phyloP scores from a whole-genome alignment of 2,113 vertebrate species.

The Ranitomeya imitator region DNA sequence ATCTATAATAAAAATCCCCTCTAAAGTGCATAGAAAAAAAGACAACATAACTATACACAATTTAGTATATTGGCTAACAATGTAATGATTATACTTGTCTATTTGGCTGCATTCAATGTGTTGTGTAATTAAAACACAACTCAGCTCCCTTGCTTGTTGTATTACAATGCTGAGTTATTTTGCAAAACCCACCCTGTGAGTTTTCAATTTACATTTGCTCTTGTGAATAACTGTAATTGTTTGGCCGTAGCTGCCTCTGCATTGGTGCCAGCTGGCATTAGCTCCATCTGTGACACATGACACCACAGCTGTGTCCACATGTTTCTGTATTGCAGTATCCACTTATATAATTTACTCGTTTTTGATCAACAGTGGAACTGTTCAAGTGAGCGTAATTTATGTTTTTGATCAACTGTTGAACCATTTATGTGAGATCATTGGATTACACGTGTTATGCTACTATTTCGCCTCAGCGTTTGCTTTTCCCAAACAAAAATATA shows the following conservation, averaged over 20 bases:
- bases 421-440: slow-evolving; percentile 85
- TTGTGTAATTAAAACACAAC: slow-evolving; percentile 73
- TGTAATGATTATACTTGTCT: not conserved
- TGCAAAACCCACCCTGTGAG: slow-evolving; percentile 80
- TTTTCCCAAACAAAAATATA: slow-evolving; percentile 65
- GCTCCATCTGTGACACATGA: slow-evolving; percentile 84
- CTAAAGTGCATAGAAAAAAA: not conserved
- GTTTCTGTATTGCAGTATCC: slow-evolving; percentile 79
- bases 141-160: slow-evolving; percentile 67
- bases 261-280: slow-evolving; percentile 85
- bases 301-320: slow-evolving; percentile 94
- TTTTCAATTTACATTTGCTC: slow-evolving; percentile 82
- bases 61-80: not conserved
- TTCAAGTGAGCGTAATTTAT: slow-evolving; percentile 70
- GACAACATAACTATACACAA: not conserved
- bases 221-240: slow-evolving; percentile 98
- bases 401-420: slow-evolving; percentile 72
- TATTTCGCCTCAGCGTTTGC: slow-evolving; percentile 80
- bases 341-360: slow-evolving; percentile 80
- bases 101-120: slow-evolving; percentile 43
- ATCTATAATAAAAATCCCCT: too few species aligned
- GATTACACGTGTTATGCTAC: slow-evolving; percentile 83
- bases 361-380: slow-evolving; percentile 80
- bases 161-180: slow-evolving; percentile 75
- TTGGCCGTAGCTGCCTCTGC: slow-evolving; percentile 81